Base-by-base conservation (phyloP, 1,140 invertebrate species). In the Leptonema lineaticorne region DNA sequence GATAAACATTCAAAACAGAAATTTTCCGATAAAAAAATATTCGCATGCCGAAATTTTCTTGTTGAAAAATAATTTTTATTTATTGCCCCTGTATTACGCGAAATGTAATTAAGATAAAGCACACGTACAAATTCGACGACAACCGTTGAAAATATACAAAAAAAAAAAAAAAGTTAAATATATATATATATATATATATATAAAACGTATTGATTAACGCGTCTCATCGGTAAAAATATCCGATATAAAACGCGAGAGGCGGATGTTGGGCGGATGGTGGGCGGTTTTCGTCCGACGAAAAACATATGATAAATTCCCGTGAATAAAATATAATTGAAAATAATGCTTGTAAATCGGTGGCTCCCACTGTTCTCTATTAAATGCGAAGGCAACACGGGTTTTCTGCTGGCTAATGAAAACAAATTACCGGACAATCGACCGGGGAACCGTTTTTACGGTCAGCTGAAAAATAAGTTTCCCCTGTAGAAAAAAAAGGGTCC, bases 401-500 rank as follows among this genome's bases (percentile, higher is more conserved):
- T 62, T 45, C 37, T 62, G 59, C 33, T 20, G 33, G 29, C 22
- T 45, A 62, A 62, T 62, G 59, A 62, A 62, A 62, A 62, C 59
- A 62, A 62, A 62, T 62, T 62, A 33, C 59, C 24, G 59, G 33
- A 62, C 59, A 62, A 62, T 62, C 59, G 59, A 37, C 59, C 59
- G 33, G 59, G 30, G 33, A 33, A 33, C 59, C 37, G 30, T 62
- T 62, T 59, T 37, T 37, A 59, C 57, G 57, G 28, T 33, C 59
- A 45, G 59, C 37, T 62, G 59, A 62, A 62, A 62, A 62, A 62
- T 62, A 62, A 62, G 59, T 45, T 62, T 37, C n/a, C n/a, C n/a
- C 24, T 24, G 59, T 62, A 62, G n/a, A n/a, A n/a, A n/a, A 62
- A 62, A 59, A 62, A 62, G 20, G 59, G 59, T 62, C 29, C 33